Conservation (phyloP, 2,113 vertebrate species). For the Typhlomys cinereus region DNA sequence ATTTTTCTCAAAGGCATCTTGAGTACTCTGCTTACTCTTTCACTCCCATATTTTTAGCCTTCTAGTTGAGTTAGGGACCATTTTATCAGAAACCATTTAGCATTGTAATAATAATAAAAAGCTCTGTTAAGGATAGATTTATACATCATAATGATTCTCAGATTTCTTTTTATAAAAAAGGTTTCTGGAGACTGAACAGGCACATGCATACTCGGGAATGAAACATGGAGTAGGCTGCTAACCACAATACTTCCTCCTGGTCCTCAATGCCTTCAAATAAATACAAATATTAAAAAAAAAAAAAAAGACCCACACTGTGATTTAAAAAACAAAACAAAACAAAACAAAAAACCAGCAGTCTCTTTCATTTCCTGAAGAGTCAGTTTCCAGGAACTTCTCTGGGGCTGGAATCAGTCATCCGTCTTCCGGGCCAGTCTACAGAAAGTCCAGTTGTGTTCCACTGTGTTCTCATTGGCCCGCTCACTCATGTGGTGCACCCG, state of each 20-base stretch:
- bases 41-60: constrained; percentile 75
- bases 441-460: constrained; percentile 99
- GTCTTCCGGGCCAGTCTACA: constrained; percentile 96
- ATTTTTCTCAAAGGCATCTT: constrained; percentile 79
- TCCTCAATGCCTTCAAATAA: constrained; percentile 86
- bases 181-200: constrained; percentile 84
- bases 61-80: constrained; percentile 81
- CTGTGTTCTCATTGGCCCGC: constrained; percentile 98
- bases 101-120: constrained; percentile 79
- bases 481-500: constrained; percentile 99
- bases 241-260: constrained; percentile 78
- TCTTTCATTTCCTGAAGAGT: constrained; percentile 58
- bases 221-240: constrained; percentile 75
- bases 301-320: constrained; percentile 66
- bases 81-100: constrained; percentile 82
- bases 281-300: constrained; percentile 79
- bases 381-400: constrained; percentile 44
- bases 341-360: constrained; percentile 45
- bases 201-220: constrained; percentile 85
- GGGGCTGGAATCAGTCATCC: constrained; percentile 89
- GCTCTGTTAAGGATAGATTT: constrained; percentile 80
- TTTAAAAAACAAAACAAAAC: neutral
- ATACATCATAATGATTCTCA: constrained; percentile 81
- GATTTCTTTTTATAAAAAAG: constrained; percentile 83
- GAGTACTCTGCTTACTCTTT: constrained; percentile 79